Conservation (phyloP, 2,797 vertebrate genomes). For the Amazonetta brasiliensis region DNA sequence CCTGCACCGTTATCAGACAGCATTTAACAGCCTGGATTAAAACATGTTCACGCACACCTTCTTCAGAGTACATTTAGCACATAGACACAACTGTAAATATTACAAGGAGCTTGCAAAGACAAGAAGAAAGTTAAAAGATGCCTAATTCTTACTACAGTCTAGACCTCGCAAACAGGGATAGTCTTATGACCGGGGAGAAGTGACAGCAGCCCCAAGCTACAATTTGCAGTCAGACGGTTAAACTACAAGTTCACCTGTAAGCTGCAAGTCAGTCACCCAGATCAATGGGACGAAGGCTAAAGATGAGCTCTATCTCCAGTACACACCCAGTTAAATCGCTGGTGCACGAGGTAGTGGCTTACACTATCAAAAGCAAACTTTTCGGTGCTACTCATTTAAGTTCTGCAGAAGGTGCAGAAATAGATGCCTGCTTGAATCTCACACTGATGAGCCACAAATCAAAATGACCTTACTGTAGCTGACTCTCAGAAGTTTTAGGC, state of each 20-base stretch:
- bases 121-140: too few species aligned
- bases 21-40: neutral
- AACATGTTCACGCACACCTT: neutral
- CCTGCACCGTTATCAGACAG: neutral
- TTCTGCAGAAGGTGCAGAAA: neutral
- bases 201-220: too few species aligned
- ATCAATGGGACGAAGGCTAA: neutral
- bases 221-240: neutral
- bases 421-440: neutral
- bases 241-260: neutral
- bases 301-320: neutral
- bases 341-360: neutral
- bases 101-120: too few species aligned
- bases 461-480: neutral
- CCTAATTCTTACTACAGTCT: too few species aligned
- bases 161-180: too few species aligned
- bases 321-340: neutral
- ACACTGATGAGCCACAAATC: neutral
- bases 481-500: neutral
- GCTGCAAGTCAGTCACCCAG: neutral
- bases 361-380: neutral
- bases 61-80: neutral
- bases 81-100: too few species aligned
- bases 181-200: too few species aligned
- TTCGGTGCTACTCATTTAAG: neutral